Evolutionary conservation across 2,797 vertebrate species (phyloP), one percentile per base, ranked within the genome.

Genomic region (Loriculus beryllinus): DNA sequence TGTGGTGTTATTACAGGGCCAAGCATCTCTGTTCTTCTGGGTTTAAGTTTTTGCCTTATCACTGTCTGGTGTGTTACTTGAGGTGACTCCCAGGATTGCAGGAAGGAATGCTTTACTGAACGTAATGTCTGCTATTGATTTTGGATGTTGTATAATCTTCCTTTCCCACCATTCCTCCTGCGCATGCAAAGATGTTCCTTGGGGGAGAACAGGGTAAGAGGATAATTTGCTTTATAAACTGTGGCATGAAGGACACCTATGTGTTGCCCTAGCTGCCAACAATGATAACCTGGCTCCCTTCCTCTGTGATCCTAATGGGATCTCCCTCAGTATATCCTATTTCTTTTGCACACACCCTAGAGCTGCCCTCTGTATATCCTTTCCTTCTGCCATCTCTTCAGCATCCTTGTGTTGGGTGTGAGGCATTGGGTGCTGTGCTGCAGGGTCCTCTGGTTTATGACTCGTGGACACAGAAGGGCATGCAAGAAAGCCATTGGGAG

Each of bases 391-490:
- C 43, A 21, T 69, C 9, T 51, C 47, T 71, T 54, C 39, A 52
- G 13, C 25, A 56, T 71, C 37, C 12, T 29, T 48, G 5, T 3
- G 2, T 18, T 29, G n/a, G 18, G 3, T 56, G 20, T 2, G 3
- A 80, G 42, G 37, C 12, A 60, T 21, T 7, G 2, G 3, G 37
- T 62, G 17, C 35, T 74, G 20, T 62, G 17, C 39, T 77, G 25
- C 33, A 47, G 39, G 6, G 49, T 86, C 16, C 17, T 31, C 35
- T 72, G 39, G 18, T 13, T 60, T 42, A 4, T 65, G 63, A 47
- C 40, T 60, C 2, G 2, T 0, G 1, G 23, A 28, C 19, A 19
- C 37, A 69, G 60, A 57, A 42, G 12, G 10, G 7, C 3, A 29
- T 2, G 8, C 12, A 69, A 37, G 43, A 51, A 60, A 18, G 52